These are phyloP conservation scores for Copidosoma floridanum DNA, from an alignment of 1,140 invertebrate species.

Conservation along the genomic window DNA sequence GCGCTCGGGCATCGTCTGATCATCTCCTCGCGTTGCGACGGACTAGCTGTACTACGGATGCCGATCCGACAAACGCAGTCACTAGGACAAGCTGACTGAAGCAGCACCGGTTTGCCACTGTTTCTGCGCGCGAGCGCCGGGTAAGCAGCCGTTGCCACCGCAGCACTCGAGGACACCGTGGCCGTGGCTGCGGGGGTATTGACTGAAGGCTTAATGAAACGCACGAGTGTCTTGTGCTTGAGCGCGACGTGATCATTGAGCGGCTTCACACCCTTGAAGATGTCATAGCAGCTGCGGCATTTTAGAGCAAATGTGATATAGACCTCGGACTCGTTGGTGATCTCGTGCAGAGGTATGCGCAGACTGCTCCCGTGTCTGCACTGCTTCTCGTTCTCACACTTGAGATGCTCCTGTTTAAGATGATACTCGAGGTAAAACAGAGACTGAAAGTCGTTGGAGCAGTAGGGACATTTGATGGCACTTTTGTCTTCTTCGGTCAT, in stretches of 20 bases:
- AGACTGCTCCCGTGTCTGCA: constrained; percentile 8
- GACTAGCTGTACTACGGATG: constrained; percentile 5
- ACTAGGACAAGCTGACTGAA: constrained; percentile 23
- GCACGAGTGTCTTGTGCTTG: constrained; percentile 17
- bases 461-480: constrained; percentile 28
- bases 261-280: background rate
- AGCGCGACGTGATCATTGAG: constrained; percentile 18
- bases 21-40: constrained; percentile 12
- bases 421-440: constrained; percentile 25
- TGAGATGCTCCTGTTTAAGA: constrained; percentile 26
- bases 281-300: constrained; percentile 18
- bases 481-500: constrained; percentile 15
- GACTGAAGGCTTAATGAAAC: background rate
- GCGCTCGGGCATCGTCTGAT: constrained; percentile 20
- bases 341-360: constrained; percentile 8
- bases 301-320: constrained; percentile 17
- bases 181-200: background rate
- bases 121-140: constrained; percentile 5
- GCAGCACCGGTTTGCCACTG: background rate
- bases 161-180: background rate
- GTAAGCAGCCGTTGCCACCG: background rate
- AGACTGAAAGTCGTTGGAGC: constrained; percentile 21
- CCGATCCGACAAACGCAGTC: constrained; percentile 23
- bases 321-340: constrained; percentile 4
- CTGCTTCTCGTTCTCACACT: constrained; percentile 25